Evolutionary conservation across 1,140 invertebrate species (phyloP), one percentile per base, ranked within the genome.

Genomic region (Artemia franciscana): DNA sequence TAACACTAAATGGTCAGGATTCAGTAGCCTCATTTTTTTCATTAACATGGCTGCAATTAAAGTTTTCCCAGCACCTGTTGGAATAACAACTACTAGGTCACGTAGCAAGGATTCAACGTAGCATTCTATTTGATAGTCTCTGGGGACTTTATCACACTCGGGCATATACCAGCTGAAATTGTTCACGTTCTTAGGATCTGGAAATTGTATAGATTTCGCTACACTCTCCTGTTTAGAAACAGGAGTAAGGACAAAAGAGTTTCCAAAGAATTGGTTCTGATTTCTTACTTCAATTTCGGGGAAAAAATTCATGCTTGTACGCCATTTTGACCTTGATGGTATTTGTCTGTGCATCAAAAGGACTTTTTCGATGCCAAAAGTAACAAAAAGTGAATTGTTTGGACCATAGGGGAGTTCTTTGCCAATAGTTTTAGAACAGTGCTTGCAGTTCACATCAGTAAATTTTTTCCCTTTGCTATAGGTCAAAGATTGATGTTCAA

Each of bases 61-160:
- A 5, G 60, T 60, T 27, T 60, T 60, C 2, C 60, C 60, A 24
- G 60, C 21, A 15, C 60, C 60, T n/a, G 60, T 60, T n/a, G 60
- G 60, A 15, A 60, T 60, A 9, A 60, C 60, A 25, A 60, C 60
- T 5, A 60, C 26, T 12, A 60, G 25, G 26, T 60, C 60, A 12
- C 60, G 2, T 25, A 26, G 60, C 12, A 60, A n/a, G 2, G 60
- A 21, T 5, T 60, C 60, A 12, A 60, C 60, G 25, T 26, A 60
- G 26, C 21, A 21, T 18, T 5, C 21, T 5, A 60, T 28, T 60
- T 60, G 60, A 25, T 60, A 60, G 9, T 24, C 18, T 18, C 60
- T 21, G n/a, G 60, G 18, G 4, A 9, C 5, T 60, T 60, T 60
- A 2, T 21, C n/a, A 26, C 21, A 60, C 5, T 18, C 9, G n/a